Percentiles rank a stretch among this genome's conserved stretches.
phyloP scores from a whole-genome alignment of 2,797 vertebrate genomes.

The Bucorvus abyssinicus region DNA sequence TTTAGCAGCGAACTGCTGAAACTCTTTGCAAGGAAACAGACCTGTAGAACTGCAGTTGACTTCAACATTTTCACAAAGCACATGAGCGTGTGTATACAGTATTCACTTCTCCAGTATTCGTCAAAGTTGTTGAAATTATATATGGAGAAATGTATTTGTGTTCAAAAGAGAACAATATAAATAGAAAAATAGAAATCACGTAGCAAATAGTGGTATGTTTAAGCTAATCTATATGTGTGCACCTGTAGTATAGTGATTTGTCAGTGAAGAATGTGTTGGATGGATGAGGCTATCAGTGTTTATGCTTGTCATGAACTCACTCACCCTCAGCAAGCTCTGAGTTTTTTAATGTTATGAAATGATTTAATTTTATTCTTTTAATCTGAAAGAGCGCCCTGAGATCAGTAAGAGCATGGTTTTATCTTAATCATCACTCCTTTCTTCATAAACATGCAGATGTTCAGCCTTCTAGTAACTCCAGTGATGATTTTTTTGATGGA shows the following conservation, averaged over 20 bases:
- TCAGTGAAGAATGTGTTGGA: not conserved
- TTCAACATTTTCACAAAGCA: not conserved
- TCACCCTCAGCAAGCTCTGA: slow-evolving; percentile 9
- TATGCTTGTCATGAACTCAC: not conserved
- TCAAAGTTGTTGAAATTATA: not conserved
- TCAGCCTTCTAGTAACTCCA: slow-evolving; percentile 7
- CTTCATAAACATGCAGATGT: slow-evolving; percentile 54
- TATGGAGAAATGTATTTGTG: not conserved
- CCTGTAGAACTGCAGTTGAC: not conserved
- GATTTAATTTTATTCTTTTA: slow-evolving; percentile 52
- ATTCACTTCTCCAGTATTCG: not conserved
- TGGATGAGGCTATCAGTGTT: not conserved
- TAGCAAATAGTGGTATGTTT: not conserved
- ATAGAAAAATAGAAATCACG: not conserved
- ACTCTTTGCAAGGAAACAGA: not conserved
- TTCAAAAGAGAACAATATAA: not conserved
- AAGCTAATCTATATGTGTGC: not conserved
- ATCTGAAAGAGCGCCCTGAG: not conserved
- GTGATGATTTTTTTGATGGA: not conserved
- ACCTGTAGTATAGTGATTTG: not conserved
- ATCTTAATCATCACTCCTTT: slow-evolving; percentile 41
- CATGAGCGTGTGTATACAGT: not conserved
- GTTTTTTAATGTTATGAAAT: not conserved
- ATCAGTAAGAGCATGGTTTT: slow-evolving; percentile 28
- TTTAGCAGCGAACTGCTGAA: not conserved